Evolutionary conservation across 2,113 vertebrate species (phyloP), one percentile per base, ranked within the genome.

Genomic region (Amazona vittata): DNA sequence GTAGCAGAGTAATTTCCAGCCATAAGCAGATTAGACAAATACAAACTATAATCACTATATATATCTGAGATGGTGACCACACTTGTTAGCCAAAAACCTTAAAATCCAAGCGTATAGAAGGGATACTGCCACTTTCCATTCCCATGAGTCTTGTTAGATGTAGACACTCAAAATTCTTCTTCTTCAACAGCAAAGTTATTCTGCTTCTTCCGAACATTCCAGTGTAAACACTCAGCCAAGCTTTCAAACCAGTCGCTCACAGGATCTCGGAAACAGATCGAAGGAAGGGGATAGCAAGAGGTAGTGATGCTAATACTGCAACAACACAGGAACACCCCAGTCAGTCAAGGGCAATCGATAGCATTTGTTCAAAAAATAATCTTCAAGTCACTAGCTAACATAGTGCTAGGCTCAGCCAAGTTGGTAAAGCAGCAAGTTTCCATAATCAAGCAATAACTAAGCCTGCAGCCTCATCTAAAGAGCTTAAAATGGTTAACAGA

Each of bases 221-320:
- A 99, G 96, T 99, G 98, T 83, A 99, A 97, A 89, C 98, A 99
- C 96, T 98, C 96, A 1, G 98, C 98, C 88, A 99, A 89, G 96
- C 98, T 99, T 94, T 99, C 98, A 14, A 99, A 99, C 98, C 98
- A 99, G 97, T 99, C 98, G 9, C 98, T 98, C 76, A 98, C 98
- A 0, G 98, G 98, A 55, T 98, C 98, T 14, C 91, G 98, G 96
- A 98, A 98, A 37, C 98, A 99, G 97, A 99, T 98, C 13, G 98
- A 99, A 55, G 98, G 98, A 18, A 99, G 98, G 5, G 98, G 98
- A 95, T 98, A 99, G 97, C 98, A 98, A 49, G 98, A 99, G 96
- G 98, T 99, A 89, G 98, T 99, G 97, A 99, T 99, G 98, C 98
- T 98, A 94, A 99, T 98, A 78, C 98, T 99, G 98, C 5, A 83